phyloP scores from a whole-genome alignment of 2,113 vertebrate genomes.

The Pholis gunnellus region DNA sequence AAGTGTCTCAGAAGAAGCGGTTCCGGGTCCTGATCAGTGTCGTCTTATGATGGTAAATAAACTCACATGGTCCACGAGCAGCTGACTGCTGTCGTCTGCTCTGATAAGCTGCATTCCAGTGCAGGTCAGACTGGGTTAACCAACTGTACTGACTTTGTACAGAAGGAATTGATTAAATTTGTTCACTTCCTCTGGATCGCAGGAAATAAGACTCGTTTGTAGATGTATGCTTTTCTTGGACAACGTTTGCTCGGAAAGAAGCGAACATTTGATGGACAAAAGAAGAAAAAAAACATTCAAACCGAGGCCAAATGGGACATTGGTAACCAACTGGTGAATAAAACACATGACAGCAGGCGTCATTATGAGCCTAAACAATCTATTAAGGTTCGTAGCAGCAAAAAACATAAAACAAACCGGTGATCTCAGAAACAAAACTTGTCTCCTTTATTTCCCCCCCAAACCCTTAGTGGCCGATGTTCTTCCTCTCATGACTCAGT shows the following conservation, averaged over 20 bases:
- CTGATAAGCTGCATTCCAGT: constrained; percentile 36
- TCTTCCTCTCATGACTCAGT: constrained; percentile 7
- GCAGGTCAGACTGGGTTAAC: constrained; percentile 10
- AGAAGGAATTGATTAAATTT: constrained; percentile 22
- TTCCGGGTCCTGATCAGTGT: background rate
- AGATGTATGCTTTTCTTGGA: background rate
- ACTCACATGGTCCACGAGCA: constrained; percentile 54
- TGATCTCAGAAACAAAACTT: constrained; percentile 13
- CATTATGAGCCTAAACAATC: fast-evolving
- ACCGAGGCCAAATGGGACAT: background rate
- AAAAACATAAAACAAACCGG: constrained; percentile 24
- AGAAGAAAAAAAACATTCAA: background rate
- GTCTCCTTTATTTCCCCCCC: background rate
- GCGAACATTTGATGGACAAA: fast-evolving
- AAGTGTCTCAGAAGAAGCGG: background rate
- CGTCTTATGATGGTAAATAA: constrained; percentile 26
- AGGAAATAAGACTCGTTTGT: constrained; percentile 21
- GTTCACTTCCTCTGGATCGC: constrained; percentile 1
- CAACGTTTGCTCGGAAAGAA: background rate
- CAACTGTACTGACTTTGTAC: background rate
- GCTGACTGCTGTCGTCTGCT: constrained; percentile 50
- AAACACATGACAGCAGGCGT: background rate
- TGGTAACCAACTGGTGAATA: background rate
- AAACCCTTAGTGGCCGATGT: background rate
- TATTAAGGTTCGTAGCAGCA: background rate